A percentile compares a stretch with the other conserved stretches of the same genome.
These are phyloP conservation scores for Esperia sulphurella DNA, from an alignment of 2,888 invertebrate species.

Conservation along the genomic window DNA sequence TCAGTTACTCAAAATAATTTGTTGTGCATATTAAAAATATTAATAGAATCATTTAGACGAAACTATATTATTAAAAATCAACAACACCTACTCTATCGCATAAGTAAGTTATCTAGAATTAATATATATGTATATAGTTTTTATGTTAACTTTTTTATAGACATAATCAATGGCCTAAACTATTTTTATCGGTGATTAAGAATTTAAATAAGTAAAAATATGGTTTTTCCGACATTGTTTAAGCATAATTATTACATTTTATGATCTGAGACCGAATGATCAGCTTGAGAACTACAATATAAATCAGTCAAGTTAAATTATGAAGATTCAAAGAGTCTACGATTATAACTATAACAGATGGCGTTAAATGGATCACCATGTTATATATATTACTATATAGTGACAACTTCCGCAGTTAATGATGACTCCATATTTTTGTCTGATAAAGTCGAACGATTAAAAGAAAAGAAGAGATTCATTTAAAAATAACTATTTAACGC, in stretches of 20 bases:
- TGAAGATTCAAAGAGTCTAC: not conserved
- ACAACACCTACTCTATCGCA: no score
- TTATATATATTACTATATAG: not conserved
- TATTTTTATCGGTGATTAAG: not conserved
- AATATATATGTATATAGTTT: not conserved
- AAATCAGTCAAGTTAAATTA: not conserved
- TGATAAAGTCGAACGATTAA: no score
- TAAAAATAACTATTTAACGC: no score
- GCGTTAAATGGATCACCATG: slow-evolving; percentile 8
- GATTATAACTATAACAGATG: slow-evolving; percentile 8
- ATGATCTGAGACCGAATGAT: not conserved
- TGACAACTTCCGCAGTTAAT: not conserved
- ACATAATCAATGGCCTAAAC: no score
- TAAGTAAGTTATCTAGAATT: not conserved
- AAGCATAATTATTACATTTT: not conserved
- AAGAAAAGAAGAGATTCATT: no score
- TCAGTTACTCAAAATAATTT: no score
- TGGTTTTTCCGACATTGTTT: slow-evolving; percentile 1
- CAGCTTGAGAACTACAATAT: not conserved
- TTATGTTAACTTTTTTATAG: not conserved
- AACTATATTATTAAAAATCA: no score
- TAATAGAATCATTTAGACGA: no score
- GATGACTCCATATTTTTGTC: not conserved
- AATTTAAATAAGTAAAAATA: slow-evolving; percentile 1
- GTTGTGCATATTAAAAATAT: no score